Evolutionary conservation across 2,888 invertebrate genomes (phyloP).

Genomic region (Drosophila flavopinicola): DNA sequence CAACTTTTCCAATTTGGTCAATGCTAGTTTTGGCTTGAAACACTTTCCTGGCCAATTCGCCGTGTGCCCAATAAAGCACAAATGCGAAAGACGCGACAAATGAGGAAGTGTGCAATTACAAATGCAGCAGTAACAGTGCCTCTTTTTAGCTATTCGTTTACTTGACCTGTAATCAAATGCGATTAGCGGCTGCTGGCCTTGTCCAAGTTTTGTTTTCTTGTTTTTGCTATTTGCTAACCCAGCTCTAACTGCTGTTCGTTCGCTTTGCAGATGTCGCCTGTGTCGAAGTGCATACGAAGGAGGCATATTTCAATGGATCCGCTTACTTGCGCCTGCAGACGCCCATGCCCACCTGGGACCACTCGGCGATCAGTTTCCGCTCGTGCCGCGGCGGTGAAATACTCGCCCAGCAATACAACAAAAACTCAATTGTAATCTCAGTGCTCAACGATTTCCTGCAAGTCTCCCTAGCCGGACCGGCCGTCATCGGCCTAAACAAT

Average conservation of each 20-base stretch:
- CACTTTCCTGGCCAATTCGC: conserved; percentile 60
- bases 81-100: conserved; percentile 36
- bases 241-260: conserved; percentile 46
- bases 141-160: conserved; percentile 1
- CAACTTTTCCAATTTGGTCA: conserved; percentile 68
- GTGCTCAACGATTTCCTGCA: conserved; percentile 87
- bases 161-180: conserved; percentile 59
- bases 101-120: conserved; percentile 62
- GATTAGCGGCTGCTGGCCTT: conserved; percentile 63
- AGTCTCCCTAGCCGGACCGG: conserved; percentile 85
- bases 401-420: conserved; percentile 89
- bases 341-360: conserved; percentile 91
- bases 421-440: conserved; percentile 87
- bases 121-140: conserved; percentile 7
- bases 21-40: conserved; percentile 50
- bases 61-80: conserved; percentile 37
- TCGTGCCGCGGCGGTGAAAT: conserved; percentile 91
- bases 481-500: conserved; percentile 85
- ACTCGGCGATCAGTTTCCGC: conserved; percentile 92
- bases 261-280: conserved; percentile 76
- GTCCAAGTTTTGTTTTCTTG: conserved; percentile 26
- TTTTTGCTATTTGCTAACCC: conserved; percentile 29
- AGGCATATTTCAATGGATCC: conserved; percentile 93
- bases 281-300: conserved; percentile 85
- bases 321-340: conserved; percentile 90